These are phyloP conservation scores for Sebastes kiyomatsui DNA, from an alignment of 2,797 vertebrate species.

Conservation along the genomic window DNA sequence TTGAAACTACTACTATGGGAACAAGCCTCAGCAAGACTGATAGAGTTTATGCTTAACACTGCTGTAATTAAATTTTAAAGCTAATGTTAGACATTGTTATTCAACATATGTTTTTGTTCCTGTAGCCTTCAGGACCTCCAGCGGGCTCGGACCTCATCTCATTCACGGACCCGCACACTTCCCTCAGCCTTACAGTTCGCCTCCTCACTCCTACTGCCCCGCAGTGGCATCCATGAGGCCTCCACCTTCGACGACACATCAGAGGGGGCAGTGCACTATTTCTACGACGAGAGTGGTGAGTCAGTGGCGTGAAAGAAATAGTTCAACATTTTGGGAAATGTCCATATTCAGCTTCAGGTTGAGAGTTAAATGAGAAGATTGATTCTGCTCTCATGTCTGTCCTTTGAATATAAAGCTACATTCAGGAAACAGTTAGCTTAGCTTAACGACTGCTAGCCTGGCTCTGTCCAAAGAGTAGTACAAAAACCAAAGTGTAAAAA, in stretches of 20 bases:
- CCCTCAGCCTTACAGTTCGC: constrained; percentile 92
- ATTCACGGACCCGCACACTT: constrained; percentile 87
- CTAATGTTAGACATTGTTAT: background rate
- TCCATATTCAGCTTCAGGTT: background rate
- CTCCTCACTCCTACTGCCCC: constrained; percentile 88
- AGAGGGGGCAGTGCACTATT: constrained; percentile 92
- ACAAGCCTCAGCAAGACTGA: background rate
- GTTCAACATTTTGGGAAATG: background rate
- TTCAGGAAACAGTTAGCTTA: too few species aligned
- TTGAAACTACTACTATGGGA: background rate
- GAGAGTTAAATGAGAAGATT: background rate
- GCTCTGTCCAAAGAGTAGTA: background rate
- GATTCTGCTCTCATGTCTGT: background rate
- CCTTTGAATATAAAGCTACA: background rate
- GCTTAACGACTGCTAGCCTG: background rate
- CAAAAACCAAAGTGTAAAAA: background rate
- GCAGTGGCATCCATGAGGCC: constrained; percentile 90
- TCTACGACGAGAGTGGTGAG: constrained; percentile 92
- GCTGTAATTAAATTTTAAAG: background rate
- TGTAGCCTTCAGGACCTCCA: constrained; percentile 90
- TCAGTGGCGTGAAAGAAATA: background rate
- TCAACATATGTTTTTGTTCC: background rate
- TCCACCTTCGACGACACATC: constrained; percentile 93
- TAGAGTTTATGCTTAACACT: background rate
- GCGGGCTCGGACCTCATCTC: constrained; percentile 87